Evolutionary conservation across 2,797 vertebrate species (phyloP).

Genomic region (Catostomus latipinnis): DNA sequence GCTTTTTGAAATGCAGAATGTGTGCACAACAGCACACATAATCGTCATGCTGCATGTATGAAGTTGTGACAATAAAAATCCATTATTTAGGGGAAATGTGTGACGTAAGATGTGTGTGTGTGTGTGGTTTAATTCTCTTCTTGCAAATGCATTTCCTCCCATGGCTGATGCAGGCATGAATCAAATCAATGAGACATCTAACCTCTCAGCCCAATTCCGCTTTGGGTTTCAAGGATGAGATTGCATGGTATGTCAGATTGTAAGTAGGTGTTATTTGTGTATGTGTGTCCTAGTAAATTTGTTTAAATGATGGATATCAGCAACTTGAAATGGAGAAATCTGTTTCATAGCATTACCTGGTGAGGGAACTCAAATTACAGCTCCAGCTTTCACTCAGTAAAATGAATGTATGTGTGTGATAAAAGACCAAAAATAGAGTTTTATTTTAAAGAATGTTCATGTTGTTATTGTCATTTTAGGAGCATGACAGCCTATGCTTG

Average conservation of each 20-base stretch:
- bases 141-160: slow-evolving; percentile 19
- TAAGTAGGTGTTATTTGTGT: slow-evolving; percentile 28
- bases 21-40: background rate
- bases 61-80: background rate
- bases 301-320: background rate
- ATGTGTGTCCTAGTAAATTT: no score
- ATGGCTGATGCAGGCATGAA: slow-evolving; percentile 23
- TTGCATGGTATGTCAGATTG: slow-evolving; percentile 28
- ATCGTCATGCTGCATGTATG: background rate
- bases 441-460: no score
- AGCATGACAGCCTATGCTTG: no score
- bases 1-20: background rate
- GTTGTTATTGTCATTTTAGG: no score
- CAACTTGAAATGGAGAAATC: slow-evolving; percentile 7
- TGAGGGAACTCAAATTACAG: no score
- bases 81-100: slow-evolving; percentile 6
- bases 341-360: background rate
- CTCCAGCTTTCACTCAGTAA: no score
- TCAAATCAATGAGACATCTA: slow-evolving; percentile 41
- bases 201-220: background rate
- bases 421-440: no score
- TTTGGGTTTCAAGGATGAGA: slow-evolving; percentile 38
- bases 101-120: slow-evolving; percentile 3
- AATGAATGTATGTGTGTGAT: no score
- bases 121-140: slow-evolving; percentile 9